Conservation (phyloP, 1,140 invertebrate species). For the Mycetomoellerius zeteki region DNA sequence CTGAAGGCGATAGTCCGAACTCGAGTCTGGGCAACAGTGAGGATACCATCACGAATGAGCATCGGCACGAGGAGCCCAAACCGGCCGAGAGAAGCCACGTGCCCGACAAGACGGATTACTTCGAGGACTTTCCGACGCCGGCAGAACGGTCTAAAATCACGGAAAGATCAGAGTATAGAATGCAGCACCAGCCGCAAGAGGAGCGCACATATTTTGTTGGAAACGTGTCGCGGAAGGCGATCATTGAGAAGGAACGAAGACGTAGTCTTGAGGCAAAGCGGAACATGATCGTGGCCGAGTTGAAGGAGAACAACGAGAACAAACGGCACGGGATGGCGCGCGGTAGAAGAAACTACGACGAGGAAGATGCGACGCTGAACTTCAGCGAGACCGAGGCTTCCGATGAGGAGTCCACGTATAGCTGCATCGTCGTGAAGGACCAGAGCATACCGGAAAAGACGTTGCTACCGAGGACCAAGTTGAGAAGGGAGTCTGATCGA, state of each 20-base stretch:
- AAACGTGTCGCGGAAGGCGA: conserved; percentile 86
- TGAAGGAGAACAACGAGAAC: conserved; percentile 84
- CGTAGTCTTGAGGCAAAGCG: conserved; percentile 87
- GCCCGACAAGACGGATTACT: conserved; percentile 82
- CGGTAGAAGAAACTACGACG: conserved; percentile 87
- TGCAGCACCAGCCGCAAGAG: conserved; percentile 85
- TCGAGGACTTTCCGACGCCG: conserved; percentile 84
- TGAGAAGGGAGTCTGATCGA: conserved; percentile 87
- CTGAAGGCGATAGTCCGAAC: conserved; percentile 83
- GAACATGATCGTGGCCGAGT: conserved; percentile 83
- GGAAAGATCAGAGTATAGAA: conserved; percentile 87
- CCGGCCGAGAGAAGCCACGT: conserved; percentile 84
- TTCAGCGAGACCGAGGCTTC: conserved; percentile 87
- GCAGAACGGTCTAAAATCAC: conserved; percentile 86
- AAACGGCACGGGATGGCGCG: conserved; percentile 88
- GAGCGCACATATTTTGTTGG: conserved; percentile 85
- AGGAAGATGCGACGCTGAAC: conserved; percentile 85
- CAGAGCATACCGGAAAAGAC: conserved; percentile 87
- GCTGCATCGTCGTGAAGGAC: conserved; percentile 87
- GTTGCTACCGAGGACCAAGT: conserved; percentile 91
- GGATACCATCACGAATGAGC: conserved; percentile 83
- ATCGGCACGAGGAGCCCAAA: conserved; percentile 81
- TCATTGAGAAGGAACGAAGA: conserved; percentile 88
- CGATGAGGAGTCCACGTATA: conserved; percentile 89
- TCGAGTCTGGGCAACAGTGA: conserved; percentile 83